Evolutionary conservation across 2,888 invertebrate species (phyloP).

Genomic region (Eilema caniola): DNA sequence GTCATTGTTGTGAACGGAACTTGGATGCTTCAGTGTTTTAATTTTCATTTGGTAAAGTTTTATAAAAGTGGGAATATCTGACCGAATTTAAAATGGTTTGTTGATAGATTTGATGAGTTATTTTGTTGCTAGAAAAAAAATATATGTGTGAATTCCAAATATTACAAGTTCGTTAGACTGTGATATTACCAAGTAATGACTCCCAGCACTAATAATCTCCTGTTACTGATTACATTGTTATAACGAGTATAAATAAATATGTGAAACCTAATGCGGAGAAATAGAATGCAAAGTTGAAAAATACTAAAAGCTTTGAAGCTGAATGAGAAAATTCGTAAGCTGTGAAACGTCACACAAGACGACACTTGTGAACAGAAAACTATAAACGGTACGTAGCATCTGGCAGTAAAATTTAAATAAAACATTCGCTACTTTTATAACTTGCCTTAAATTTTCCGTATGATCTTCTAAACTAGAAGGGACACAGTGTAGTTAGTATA

Average conservation of each 20-base stretch:
- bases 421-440: slow-evolving; percentile 26
- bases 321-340: slow-evolving; percentile 43
- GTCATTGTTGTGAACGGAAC: slow-evolving; percentile 49
- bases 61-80: not conserved
- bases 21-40: slow-evolving; percentile 28
- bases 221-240: too few species aligned
- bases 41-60: not conserved
- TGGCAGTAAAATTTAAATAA: slow-evolving; percentile 51
- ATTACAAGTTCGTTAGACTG: too few species aligned
- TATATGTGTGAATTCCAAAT: too few species aligned
- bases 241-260: too few species aligned
- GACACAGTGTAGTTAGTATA: too few species aligned
- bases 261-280: too few species aligned
- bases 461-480: not conserved
- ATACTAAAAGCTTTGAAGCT: not conserved
- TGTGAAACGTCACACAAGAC: slow-evolving; percentile 44
- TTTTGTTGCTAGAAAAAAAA: not conserved
- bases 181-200: too few species aligned
- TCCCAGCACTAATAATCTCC: too few species aligned
- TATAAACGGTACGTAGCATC: slow-evolving; percentile 42
- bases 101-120: not conserved
- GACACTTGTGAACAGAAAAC: slow-evolving; percentile 43
- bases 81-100: not conserved
- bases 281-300: not conserved
- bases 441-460: not conserved